phyloP scores from a whole-genome alignment of 2,888 invertebrate genomes.

The Papilio protenor region DNA sequence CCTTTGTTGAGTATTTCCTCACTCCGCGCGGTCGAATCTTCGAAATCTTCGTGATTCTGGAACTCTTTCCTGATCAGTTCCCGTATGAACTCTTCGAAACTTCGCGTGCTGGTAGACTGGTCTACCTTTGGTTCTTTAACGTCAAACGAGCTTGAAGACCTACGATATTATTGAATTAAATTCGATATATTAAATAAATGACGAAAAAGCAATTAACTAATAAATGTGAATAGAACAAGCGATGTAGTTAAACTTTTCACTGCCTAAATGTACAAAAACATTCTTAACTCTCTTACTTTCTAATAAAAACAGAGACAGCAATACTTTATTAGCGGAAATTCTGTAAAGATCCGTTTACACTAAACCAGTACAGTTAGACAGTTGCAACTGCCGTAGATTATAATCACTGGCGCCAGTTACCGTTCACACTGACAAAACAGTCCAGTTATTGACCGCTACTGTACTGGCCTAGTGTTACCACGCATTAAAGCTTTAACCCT shows the following conservation, averaged over 20 bases:
- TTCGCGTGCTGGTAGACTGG: constrained; percentile 73
- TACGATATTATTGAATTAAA: constrained; percentile 17
- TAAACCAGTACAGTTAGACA: too few relatives aligned
- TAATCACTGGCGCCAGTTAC: too few relatives aligned
- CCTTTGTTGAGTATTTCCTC: constrained; percentile 71
- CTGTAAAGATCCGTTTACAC: background rate
- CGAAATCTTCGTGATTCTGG: constrained; percentile 67
- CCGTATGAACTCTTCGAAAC: constrained; percentile 75
- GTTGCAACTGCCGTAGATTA: too few relatives aligned
- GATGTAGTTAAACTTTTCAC: background rate
- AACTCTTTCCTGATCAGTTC: constrained; percentile 76
- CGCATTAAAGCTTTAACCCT: too few relatives aligned
- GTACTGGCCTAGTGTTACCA: too few relatives aligned
- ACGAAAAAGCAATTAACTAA: background rate
- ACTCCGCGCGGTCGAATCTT: constrained; percentile 59
- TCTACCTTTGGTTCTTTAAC: constrained; percentile 61
- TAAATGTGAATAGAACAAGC: background rate
- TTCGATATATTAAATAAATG: background rate
- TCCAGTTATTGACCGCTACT: too few relatives aligned
- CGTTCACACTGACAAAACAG: too few relatives aligned
- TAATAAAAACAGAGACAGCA: too few relatives aligned
- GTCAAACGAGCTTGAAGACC: constrained; percentile 51
- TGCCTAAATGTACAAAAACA: background rate
- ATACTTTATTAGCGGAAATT: background rate
- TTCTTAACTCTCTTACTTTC: background rate